These are phyloP conservation scores for Platygyra sinensis DNA, from an alignment of 64 coral and sea anemone genomes.

Conservation along the genomic window DNA sequence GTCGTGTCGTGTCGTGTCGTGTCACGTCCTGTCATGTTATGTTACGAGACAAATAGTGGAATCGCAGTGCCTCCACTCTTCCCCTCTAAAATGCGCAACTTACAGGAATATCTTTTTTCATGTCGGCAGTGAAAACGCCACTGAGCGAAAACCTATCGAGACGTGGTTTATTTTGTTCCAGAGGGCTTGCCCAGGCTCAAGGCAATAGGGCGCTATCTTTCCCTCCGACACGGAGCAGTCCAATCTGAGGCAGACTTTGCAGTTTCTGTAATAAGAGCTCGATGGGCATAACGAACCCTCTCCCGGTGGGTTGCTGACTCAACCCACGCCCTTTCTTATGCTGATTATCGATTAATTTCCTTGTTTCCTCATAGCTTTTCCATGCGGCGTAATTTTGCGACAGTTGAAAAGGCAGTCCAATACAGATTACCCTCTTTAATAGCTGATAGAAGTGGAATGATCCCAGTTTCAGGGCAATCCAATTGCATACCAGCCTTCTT, in stretches of 20 bases:
- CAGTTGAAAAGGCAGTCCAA: too few relatives aligned
- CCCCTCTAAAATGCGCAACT: neutral
- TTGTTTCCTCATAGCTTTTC: neutral
- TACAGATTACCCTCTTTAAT: too few relatives aligned
- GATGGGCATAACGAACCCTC: conserved; percentile 44
- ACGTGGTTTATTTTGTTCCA: conserved; percentile 10
- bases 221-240: neutral
- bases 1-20: too few relatives aligned
- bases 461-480: neutral
- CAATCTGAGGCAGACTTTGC: conserved; percentile 1
- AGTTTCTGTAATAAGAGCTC: neutral
- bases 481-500: neutral
- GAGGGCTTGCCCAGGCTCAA: neutral
- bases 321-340: neutral
- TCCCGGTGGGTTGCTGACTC: neutral
- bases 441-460: too few relatives aligned
- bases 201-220: neutral
- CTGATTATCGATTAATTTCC: neutral
- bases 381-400: neutral
- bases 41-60: conserved; percentile 30
- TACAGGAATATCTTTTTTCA: conserved; percentile 17
- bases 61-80: conserved; percentile 12
- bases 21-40: too few relatives aligned
- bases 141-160: conserved; percentile 16
- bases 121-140: conserved; percentile 18